Evolutionary conservation across 1,140 invertebrate species (phyloP).

Genomic region (Scaptomyza montana): DNA sequence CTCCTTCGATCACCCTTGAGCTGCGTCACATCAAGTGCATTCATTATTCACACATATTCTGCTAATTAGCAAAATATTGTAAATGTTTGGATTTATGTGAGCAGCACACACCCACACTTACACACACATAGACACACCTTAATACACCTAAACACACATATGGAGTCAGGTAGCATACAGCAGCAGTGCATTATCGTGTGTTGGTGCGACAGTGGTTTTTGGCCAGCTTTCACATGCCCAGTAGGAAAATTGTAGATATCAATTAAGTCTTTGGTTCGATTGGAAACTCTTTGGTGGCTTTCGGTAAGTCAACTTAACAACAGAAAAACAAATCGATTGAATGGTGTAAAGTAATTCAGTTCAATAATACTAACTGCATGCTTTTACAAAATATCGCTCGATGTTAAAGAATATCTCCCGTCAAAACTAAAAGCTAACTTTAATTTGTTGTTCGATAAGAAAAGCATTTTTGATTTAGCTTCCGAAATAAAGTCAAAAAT

Average conservation of each 20-base stretch:
- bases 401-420: no score
- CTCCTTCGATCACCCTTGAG: slow-evolving; percentile 11
- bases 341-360: neutral
- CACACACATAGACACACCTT: slow-evolving; percentile 1
- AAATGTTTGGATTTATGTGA: slow-evolving; percentile 78
- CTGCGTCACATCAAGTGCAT: slow-evolving; percentile 48
- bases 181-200: slow-evolving; percentile 63
- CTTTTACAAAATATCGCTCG: no score
- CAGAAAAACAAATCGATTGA: neutral
- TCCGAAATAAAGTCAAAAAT: no score
- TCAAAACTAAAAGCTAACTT: no score
- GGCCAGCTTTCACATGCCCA: slow-evolving; percentile 48
- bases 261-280: neutral
- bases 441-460: no score
- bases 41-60: slow-evolving; percentile 81
- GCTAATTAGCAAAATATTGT: slow-evolving; percentile 82
- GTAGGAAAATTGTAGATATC: neutral
- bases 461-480: no score
- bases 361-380: no score
- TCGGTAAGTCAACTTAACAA: neutral
- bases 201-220: slow-evolving; percentile 58
- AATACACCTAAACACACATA: neutral
- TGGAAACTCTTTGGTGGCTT: neutral
- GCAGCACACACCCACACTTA: slow-evolving; percentile 28
- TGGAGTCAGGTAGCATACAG: neutral